phyloP scores from a whole-genome alignment of 2,113 vertebrate species.

The Phocoena sinus region DNA sequence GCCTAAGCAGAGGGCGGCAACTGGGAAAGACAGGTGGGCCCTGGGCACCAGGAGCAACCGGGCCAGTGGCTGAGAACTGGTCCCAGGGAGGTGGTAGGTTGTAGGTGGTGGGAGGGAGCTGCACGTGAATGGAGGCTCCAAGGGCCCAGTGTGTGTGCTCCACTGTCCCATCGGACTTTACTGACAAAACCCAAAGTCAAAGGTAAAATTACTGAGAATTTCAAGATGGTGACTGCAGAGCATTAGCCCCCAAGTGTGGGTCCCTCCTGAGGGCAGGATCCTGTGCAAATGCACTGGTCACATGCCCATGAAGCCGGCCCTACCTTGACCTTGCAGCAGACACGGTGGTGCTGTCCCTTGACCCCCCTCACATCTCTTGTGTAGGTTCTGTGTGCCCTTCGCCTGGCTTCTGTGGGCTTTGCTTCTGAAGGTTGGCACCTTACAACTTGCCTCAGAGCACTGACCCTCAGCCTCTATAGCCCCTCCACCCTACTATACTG shows the following conservation, averaged over 20 bases:
- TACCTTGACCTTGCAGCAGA: not conserved
- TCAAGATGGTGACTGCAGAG: not conserved
- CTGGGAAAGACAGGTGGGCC: not conserved
- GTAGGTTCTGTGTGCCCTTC: not conserved
- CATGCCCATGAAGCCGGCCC: not conserved
- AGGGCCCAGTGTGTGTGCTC: not conserved
- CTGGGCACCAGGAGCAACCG: not conserved
- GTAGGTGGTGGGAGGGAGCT: not conserved
- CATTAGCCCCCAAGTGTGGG: not conserved
- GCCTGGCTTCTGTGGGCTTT: not conserved
- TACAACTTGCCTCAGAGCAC: not conserved
- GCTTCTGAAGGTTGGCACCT: not conserved
- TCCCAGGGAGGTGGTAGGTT: not conserved
- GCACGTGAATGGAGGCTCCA: not conserved
- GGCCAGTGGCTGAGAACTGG: not conserved
- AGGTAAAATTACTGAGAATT: not conserved
- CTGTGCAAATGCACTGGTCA: not conserved
- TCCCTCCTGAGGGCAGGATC: not conserved
- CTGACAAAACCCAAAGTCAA: not conserved
- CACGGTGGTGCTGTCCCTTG: not conserved
- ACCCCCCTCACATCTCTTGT: not conserved
- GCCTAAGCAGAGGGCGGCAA: not conserved
- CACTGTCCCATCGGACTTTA: accelerated
- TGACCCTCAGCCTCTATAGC: not conserved
- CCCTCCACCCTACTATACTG: not conserved